Base-by-base conservation (phyloP, 2,113 vertebrate genomes). In the Verasper variegatus region DNA sequence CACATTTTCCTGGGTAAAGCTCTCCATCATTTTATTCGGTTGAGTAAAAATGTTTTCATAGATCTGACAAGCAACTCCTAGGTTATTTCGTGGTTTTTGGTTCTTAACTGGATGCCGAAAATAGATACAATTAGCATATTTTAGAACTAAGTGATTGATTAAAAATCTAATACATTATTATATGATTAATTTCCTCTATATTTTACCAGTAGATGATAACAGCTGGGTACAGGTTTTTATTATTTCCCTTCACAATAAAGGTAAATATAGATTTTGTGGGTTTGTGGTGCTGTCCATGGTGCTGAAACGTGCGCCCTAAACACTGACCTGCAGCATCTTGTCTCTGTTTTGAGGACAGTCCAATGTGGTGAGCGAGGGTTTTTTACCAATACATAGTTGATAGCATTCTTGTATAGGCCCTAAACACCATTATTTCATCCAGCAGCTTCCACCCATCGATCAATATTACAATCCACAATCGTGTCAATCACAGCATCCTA, bases 401-500 rank as follows among this genome's bases (percentile, higher is more conserved):
- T 84, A 79, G 66, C 74, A 54, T 84, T 89, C 73, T 82, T 83
- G 72, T 4, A 18, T 87, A 78, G 79, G 75, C 84, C 72, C 79
- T 80, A 89, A 89, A 88, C 88, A 82, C 83, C 83, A 88, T 86
- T 86, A 88, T 91, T 89, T 88, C 83, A 91, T 79, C 86, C 90
- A 89, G 84, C 88, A 90, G 91, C 86, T 84, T 83, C 81, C 74
- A 84, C 70, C 76, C 85, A 86, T 65, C 68, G 86, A 92, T 92
- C 91, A 90, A 92, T 92, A 91, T 86, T 87, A 91, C 91, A 90
- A 92, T 90, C 74, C 89, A 88, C 89, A 83, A 83, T 62, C 61
- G 79, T 74, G 90, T 92, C 90, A 86, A 83, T 90, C 88, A 88
- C 88, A 76, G 60, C 66, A 70, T 51, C 80, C 81, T 57, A 68